A percentile compares a stretch with the other conserved stretches of the same genome.
These are phyloP conservation scores for Aphodius sticticus DNA, from an alignment of 2,888 invertebrate genomes.

Conservation along the genomic window DNA sequence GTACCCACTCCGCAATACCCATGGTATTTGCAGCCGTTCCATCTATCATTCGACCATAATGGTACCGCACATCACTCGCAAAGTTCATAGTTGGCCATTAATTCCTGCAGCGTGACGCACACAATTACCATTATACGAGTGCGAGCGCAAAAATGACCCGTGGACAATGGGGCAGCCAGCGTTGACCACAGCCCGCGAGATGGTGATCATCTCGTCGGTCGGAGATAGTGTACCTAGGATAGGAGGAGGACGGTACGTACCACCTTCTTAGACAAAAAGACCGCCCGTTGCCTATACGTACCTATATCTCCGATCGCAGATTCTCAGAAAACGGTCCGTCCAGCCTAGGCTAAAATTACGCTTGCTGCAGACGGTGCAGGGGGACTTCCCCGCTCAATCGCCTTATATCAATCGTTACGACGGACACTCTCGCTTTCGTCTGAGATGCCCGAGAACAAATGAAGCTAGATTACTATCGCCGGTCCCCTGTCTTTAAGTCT, in stretches of 20 bases:
- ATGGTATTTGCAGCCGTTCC: background rate
- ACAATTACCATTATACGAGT: background rate
- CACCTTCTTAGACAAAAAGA: background rate
- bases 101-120: background rate
- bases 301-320: background rate
- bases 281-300: background rate
- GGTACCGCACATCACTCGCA: background rate
- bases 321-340: background rate
- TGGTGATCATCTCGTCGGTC: background rate
- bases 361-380: background rate
- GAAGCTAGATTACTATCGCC: background rate
- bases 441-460: background rate
- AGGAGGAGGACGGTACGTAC: background rate
- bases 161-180: background rate
- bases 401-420: background rate
- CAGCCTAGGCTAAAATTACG: background rate
- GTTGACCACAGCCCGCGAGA: background rate
- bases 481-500: background rate
- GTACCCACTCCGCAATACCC: background rate
- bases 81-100: background rate
- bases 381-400: background rate
- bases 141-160: background rate
- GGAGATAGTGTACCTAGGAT: background rate
- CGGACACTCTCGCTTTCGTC: conserved; percentile 4
- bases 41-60: background rate